These are phyloP conservation scores for Hydropsyche betteni DNA, from an alignment of 2,888 invertebrate genomes.

Conservation along the genomic window DNA sequence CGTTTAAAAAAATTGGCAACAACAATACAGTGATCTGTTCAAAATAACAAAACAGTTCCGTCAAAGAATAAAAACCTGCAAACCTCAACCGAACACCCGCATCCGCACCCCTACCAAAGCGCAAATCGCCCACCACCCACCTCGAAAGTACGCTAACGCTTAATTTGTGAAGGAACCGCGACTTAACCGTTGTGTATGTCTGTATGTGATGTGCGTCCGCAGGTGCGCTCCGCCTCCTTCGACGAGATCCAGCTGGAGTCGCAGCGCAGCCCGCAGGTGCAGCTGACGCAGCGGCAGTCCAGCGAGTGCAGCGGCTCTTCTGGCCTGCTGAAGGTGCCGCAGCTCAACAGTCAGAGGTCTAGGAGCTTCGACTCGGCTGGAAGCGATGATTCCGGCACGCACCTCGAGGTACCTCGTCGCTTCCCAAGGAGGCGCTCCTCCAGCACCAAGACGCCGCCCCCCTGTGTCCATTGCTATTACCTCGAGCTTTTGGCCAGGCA, in stretches of 20 bases:
- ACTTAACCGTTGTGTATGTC: not conserved
- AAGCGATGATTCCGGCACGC: constrained; percentile 72
- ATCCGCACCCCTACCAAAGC: not conserved
- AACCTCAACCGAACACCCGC: not conserved
- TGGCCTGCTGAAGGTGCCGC: constrained; percentile 72
- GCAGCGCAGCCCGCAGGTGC: constrained; percentile 67
- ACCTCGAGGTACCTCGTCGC: constrained; percentile 70
- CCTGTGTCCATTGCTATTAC: constrained; percentile 81
- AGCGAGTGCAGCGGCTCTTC: constrained; percentile 59
- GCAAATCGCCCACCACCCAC: not conserved
- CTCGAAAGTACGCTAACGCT: no score
- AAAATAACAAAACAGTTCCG: no score
- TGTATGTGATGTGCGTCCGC: constrained; percentile 44
- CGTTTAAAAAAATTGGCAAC: no score
- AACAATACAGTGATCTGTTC: no score
- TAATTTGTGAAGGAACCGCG: not conserved
- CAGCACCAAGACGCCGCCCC: constrained; percentile 71
- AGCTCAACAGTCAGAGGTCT: constrained; percentile 74
- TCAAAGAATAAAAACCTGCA: no score
- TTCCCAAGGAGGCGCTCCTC: constrained; percentile 73
- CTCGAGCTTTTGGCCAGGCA: constrained; percentile 77
- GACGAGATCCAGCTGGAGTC: constrained; percentile 88
- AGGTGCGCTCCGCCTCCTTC: constrained; percentile 88
- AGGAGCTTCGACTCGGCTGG: constrained; percentile 84
- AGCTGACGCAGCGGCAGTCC: constrained; percentile 53